These are phyloP conservation scores for Acanthiza pusilla DNA, from an alignment of 2,797 vertebrate species.

Conservation along the genomic window DNA sequence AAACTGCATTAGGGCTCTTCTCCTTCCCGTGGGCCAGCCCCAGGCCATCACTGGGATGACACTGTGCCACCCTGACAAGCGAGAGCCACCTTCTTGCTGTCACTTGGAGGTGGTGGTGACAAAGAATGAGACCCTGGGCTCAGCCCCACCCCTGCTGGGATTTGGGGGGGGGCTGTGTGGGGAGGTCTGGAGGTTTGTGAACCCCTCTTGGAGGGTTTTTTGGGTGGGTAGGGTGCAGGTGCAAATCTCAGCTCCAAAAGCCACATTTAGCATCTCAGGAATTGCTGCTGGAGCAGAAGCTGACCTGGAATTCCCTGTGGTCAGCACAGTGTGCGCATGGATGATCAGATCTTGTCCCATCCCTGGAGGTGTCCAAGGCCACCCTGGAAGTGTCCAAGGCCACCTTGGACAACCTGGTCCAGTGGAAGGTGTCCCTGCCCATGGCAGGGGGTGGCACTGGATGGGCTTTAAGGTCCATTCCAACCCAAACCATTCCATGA, in stretches of 20 bases:
- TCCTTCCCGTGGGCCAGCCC: not conserved
- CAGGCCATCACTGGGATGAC: not conserved
- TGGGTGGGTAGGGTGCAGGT: not conserved
- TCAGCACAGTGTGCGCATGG: not conserved
- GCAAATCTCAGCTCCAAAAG: not conserved
- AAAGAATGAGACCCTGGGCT: not conserved
- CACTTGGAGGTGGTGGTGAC: not conserved
- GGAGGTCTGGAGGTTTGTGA: not conserved
- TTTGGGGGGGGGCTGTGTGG: rapidly evolving
- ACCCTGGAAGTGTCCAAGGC: not conserved
- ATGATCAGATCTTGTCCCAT: not conserved
- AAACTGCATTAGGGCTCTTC: constrained; percentile 7
- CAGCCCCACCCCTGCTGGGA: rapidly evolving
- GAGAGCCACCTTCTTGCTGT: not conserved
- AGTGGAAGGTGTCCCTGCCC: not conserved
- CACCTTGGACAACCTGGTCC: not conserved
- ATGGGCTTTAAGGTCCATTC: not conserved
- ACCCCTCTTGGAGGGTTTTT: not conserved
- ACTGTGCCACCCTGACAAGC: not conserved
- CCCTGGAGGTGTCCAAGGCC: not conserved
- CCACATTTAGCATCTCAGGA: not conserved
- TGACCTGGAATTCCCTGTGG: not conserved
- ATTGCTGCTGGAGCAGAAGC: not conserved
- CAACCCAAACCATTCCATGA: not conserved
- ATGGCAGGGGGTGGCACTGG: not conserved